Percentiles rank a stretch among this genome's conserved stretches.
These are phyloP conservation scores for Acleris literana DNA, from an alignment of 2,888 invertebrate species.

Conservation along the genomic window DNA sequence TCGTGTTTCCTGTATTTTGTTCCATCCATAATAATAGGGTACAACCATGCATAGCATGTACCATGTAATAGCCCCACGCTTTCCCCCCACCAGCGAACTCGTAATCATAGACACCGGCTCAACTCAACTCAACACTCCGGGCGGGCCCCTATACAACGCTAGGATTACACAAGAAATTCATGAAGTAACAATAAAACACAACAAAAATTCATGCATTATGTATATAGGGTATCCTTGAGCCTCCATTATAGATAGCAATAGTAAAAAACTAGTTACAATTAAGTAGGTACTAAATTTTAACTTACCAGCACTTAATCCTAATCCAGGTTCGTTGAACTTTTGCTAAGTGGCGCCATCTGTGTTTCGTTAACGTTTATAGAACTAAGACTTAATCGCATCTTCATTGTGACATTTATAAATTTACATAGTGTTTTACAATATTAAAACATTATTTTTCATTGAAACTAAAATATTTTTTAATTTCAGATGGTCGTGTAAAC, in stretches of 20 bases:
- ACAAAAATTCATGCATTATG: conserved; percentile 24
- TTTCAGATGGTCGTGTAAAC: not conserved
- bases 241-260: conserved; percentile 3
- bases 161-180: conserved; percentile 3
- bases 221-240: conserved; percentile 16
- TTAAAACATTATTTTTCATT: not conserved
- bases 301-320: conserved; percentile 29
- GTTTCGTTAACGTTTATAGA: not conserved
- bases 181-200: not conserved
- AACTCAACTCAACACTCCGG: not conserved
- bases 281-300: conserved; percentile 7
- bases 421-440: no score
- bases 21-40: conserved; percentile 19
- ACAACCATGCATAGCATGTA: not conserved
- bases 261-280: conserved; percentile 6
- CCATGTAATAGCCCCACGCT: conserved; percentile 18
- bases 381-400: not conserved
- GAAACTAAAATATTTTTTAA: not conserved
- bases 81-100: not conserved
- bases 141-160: conserved; percentile 8
- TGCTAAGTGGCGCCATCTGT: conserved; percentile 31
- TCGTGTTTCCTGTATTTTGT: conserved; percentile 4
- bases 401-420: not conserved
- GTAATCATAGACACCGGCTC: not conserved
- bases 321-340: conserved; percentile 31